Percentiles rank a stretch among this genome's conserved stretches.
These are phyloP conservation scores for Esox niger DNA, from an alignment of 2,113 vertebrate genomes.

Conservation along the genomic window DNA sequence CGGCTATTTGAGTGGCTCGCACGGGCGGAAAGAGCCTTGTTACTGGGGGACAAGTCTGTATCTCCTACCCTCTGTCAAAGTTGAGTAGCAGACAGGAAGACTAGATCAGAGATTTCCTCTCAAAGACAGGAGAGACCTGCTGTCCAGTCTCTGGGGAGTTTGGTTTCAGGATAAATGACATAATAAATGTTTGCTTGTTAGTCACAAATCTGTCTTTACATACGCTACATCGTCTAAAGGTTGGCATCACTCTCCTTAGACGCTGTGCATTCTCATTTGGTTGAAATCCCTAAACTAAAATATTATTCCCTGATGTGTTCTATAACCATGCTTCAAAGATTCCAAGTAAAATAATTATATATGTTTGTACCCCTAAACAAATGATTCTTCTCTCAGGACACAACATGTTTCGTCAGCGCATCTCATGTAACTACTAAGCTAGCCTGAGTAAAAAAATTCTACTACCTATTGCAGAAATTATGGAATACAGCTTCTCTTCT, in stretches of 20 bases:
- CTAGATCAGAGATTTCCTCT: slow-evolving; percentile 34
- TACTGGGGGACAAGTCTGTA: slow-evolving; percentile 35
- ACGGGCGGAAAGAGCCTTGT: slow-evolving; percentile 73
- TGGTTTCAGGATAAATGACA: slow-evolving; percentile 4
- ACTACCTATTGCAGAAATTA: slow-evolving; percentile 1
- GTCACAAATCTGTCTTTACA: not conserved
- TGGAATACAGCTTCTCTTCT: not conserved
- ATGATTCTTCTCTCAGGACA: not conserved
- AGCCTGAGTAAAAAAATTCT: not conserved
- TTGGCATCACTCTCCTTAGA: not conserved
- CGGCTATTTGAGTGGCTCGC: slow-evolving; percentile 79
- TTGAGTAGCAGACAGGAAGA: slow-evolving; percentile 21
- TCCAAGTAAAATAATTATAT: too few relatives aligned
- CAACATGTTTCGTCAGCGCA: too few relatives aligned
- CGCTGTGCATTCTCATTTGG: not conserved
- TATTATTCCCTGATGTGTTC: too few relatives aligned
- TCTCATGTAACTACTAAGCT: not conserved
- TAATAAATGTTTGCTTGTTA: too few relatives aligned
- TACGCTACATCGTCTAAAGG: not conserved
- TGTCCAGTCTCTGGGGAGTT: slow-evolving; percentile 17
- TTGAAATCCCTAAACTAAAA: not conserved
- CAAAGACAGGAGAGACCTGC: slow-evolving; percentile 7
- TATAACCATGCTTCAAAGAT: too few relatives aligned
- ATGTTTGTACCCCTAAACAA: too few relatives aligned
- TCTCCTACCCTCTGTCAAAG: slow-evolving; percentile 3